These are phyloP conservation scores for Oligia latruncula DNA, from an alignment of 2,888 invertebrate genomes.

Conservation along the genomic window DNA sequence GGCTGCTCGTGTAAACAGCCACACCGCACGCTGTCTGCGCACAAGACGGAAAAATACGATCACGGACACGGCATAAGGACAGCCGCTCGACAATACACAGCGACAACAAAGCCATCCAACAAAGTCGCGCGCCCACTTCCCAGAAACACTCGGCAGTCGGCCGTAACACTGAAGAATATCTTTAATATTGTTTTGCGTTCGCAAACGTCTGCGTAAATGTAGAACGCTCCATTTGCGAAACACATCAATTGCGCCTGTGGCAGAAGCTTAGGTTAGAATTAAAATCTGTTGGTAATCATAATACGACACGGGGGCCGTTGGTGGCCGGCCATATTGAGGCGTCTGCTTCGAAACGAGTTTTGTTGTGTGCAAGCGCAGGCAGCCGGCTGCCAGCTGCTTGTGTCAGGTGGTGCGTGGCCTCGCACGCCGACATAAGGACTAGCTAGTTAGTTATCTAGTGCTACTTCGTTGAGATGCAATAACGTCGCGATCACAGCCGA, in stretches of 20 bases:
- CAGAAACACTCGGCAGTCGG: slow-evolving; percentile 68
- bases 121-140: slow-evolving; percentile 75
- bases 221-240: slow-evolving; percentile 55
- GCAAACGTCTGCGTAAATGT: slow-evolving; percentile 66
- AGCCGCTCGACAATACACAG: slow-evolving; percentile 73
- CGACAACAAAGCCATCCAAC: slow-evolving; percentile 74
- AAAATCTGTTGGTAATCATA: slow-evolving; percentile 68
- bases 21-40: slow-evolving; percentile 75
- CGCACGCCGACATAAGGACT: slow-evolving; percentile 78
- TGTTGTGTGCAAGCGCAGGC: slow-evolving; percentile 82
- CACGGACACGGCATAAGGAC: slow-evolving; percentile 81
- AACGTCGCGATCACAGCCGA: slow-evolving; percentile 61
- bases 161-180: slow-evolving; percentile 62
- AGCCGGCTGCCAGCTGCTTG: slow-evolving; percentile 87
- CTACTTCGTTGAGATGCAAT: slow-evolving; percentile 57
- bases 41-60: slow-evolving; percentile 82
- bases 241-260: slow-evolving; percentile 32
- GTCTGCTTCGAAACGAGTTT: slow-evolving; percentile 87
- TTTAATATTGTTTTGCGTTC: slow-evolving; percentile 68
- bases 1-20: slow-evolving; percentile 77
- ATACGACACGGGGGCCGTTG: slow-evolving; percentile 66
- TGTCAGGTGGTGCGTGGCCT: slow-evolving; percentile 88
- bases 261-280: slow-evolving; percentile 50
- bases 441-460: slow-evolving; percentile 62
- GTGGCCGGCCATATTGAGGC: slow-evolving; percentile 84